Conservation (phyloP, 2,888 invertebrate genomes). For the Idaea aversata region DNA sequence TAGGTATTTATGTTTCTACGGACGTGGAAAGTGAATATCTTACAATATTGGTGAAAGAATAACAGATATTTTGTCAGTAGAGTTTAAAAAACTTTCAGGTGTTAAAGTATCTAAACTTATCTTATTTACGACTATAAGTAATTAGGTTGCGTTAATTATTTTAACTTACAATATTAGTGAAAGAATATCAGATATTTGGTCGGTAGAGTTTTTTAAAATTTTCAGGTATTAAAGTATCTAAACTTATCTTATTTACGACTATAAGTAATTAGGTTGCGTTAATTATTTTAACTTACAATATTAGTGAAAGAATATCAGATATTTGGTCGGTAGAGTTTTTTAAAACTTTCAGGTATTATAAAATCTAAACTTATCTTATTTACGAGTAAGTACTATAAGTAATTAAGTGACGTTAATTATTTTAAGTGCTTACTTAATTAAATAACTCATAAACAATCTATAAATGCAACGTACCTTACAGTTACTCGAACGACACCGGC, state of each 20-base stretch:
- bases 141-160: too few species aligned
- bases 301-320: background rate
- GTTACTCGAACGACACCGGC: slow-evolving; percentile 52
- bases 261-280: too few species aligned
- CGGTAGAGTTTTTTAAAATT: background rate
- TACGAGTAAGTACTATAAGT: too few species aligned
- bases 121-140: background rate
- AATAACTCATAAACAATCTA: background rate
- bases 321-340: background rate
- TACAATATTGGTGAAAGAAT: background rate
- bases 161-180: background rate
- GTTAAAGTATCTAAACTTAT: background rate
- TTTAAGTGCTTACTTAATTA: background rate
- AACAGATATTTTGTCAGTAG: background rate
- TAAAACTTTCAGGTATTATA: background rate
- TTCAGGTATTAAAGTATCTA: background rate
- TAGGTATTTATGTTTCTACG: background rate
- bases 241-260: background rate
- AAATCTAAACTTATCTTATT: background rate
- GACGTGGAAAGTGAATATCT: background rate
- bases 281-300: background rate
- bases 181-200: background rate
- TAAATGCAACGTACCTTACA: slow-evolving; percentile 58
- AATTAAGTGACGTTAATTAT: background rate
- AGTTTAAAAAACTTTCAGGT: background rate